A percentile compares a stretch with the other conserved stretches of the same genome.
Evolutionary conservation across 2,888 invertebrate genomes (phyloP).

Genomic region (Ecdyonurus torrentis): DNA sequence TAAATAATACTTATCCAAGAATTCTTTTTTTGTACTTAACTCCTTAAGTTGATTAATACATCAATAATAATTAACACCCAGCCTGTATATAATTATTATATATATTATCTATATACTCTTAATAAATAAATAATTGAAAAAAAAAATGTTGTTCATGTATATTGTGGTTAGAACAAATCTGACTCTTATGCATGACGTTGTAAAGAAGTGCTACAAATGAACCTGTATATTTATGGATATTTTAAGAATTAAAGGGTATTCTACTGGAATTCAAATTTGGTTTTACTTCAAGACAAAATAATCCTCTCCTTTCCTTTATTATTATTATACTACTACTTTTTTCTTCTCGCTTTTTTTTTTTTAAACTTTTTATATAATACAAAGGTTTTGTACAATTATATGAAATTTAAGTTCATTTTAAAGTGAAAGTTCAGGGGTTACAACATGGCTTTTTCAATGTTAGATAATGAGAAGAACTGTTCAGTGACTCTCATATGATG

Average conservation of each 20-base stretch:
- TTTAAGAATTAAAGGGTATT: constrained; percentile 11
- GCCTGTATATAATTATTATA: constrained; percentile 2
- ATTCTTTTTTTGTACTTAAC: not conserved
- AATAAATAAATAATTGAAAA: constrained; percentile 9
- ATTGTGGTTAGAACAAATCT: constrained; percentile 7
- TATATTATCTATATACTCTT: constrained; percentile 7
- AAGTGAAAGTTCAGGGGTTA: too few species aligned
- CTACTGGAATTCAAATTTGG: constrained; percentile 10
- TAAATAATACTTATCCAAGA: not conserved
- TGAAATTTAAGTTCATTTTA: too few species aligned
- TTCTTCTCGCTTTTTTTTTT: too few species aligned
- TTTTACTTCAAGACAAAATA: too few species aligned
- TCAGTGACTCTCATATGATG: too few species aligned
- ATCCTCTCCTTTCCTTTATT: not conserved
- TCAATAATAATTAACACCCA: not conserved
- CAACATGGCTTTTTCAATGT: too few species aligned
- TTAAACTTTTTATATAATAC: too few species aligned
- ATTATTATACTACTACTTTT: too few species aligned
- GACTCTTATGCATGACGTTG: constrained; percentile 7
- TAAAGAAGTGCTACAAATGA: constrained; percentile 10
- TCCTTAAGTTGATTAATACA: not conserved
- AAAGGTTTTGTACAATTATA: too few species aligned
- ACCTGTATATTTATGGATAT: constrained; percentile 11
- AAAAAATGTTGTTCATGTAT: constrained; percentile 7
- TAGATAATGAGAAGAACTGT: too few species aligned